Conservation (phyloP, 2,797 vertebrate species). For the Phataginus tetradactyla region DNA sequence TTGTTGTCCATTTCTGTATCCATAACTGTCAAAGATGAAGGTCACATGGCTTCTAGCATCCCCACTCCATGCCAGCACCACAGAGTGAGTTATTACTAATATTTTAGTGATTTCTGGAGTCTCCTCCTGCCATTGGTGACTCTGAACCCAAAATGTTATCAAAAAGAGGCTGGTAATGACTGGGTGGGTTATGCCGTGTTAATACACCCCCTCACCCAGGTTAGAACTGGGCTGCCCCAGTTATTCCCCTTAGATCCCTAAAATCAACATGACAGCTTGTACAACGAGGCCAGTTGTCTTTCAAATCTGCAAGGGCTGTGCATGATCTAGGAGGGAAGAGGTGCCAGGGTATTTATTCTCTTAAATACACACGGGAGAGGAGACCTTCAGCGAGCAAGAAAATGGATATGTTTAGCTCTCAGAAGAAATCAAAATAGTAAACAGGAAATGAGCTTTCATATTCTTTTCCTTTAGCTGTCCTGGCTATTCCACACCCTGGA, state of each 20-base stretch:
- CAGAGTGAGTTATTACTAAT: background rate
- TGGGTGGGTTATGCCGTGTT: background rate
- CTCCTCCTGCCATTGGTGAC: background rate
- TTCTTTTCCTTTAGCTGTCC: slow-evolving; percentile 49
- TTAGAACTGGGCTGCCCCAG: background rate
- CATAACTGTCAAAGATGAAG: background rate
- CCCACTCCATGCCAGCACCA: no score
- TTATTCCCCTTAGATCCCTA: background rate
- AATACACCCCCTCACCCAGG: background rate
- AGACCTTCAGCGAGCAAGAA: slow-evolving; percentile 61
- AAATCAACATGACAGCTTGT: fast-evolving
- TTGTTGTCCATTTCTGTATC: background rate
- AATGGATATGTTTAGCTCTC: background rate
- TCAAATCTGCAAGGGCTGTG: fast-evolving
- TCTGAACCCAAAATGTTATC: background rate
- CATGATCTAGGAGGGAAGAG: slow-evolving; percentile 30
- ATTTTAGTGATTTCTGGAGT: background rate
- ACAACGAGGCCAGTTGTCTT: background rate
- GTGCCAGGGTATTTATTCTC: slow-evolving; percentile 36
- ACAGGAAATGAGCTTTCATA: slow-evolving; percentile 74
- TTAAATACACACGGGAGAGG: slow-evolving; percentile 36
- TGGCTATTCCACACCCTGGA: background rate
- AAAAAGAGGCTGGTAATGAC: slow-evolving; percentile 25
- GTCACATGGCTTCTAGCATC: background rate
- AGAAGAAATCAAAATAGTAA: slow-evolving; percentile 69